A percentile compares a stretch with the other conserved stretches of the same genome.
Evolutionary conservation across 2,888 invertebrate species (phyloP).

Genomic region (Chalcis sispes): DNA sequence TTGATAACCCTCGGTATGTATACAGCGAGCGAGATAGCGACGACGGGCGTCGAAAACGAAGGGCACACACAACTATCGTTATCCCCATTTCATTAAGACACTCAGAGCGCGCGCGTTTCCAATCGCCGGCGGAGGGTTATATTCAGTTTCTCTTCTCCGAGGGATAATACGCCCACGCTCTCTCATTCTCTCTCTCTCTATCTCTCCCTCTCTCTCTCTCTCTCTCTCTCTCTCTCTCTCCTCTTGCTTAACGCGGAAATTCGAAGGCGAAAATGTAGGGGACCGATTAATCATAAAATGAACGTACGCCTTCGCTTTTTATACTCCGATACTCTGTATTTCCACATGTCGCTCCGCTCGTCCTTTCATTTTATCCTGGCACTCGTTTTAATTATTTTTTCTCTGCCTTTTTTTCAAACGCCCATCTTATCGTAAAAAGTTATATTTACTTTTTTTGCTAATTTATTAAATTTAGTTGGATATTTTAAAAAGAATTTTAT

Average conservation of each 20-base stretch:
- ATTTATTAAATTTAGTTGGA: not conserved
- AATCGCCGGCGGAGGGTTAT: conserved; percentile 55
- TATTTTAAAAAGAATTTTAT: too few species aligned
- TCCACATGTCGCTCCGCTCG: conserved; percentile 1
- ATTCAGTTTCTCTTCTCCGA: conserved; percentile 45
- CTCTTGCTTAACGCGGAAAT: too few species aligned
- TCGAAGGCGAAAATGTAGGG: conserved; percentile 50
- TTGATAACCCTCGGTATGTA: conserved; percentile 37
- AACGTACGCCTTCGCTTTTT: conserved; percentile 44
- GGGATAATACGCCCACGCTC: conserved; percentile 42
- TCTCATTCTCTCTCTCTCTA: too few species aligned
- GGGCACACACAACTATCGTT: conserved; percentile 51
- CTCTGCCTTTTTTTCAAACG: not conserved
- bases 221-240: too few species aligned
- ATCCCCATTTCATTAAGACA: conserved; percentile 55
- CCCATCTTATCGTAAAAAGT: not conserved
- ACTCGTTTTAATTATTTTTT: not conserved
- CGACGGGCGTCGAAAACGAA: conserved; percentile 7
- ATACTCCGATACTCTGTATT: not conserved
- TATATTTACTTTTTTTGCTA: not conserved
- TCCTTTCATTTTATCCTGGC: not conserved
- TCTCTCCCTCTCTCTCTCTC: too few species aligned
- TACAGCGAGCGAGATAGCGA: not conserved
- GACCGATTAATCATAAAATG: conserved; percentile 65
- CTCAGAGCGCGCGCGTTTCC: conserved; percentile 49